Base-by-base conservation (phyloP, 1,140 invertebrate species). In the Cepaea nemoralis region DNA sequence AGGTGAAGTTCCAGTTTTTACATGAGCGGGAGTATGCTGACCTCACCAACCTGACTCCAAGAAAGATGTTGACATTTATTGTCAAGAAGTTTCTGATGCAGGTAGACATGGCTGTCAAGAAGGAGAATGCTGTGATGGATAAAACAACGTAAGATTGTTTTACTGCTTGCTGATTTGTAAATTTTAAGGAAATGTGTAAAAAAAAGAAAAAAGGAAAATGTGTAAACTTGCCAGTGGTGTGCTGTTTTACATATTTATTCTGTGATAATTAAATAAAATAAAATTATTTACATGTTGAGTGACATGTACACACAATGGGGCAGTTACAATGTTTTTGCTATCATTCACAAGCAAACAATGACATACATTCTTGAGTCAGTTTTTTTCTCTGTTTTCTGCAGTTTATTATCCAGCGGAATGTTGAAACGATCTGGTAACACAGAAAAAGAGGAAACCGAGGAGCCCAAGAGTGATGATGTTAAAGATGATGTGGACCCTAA, bases 401-500 rank as follows among this genome's bases (percentile, higher is more conserved):
- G 71, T n/a, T 35, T 74, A 31, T 31, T 74, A 31, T 74, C 71
- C 0, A 74, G 39, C 27, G 71, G 71, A 39, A 48, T 40, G 33
- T 39, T 74, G 27, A 70, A 8, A 8, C 71, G 71, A 6, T 31
- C 40, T 1, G 27, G 24, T n/a, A 45, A 39, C 22, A 2, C 40
- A 33, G 42, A 33, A 16, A 35, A 39, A 31, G 42, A 74, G 3
- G 22, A 70, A 22, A 40, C 39, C 12, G 77, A 70, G n/a, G 55
- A 42, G 12, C 6, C 63, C 19, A 14, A 63, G 1, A n/a, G 40
- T 67, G 10, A 19, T 6, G 77, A 79, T 67, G 33, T 22, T 2
- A 42, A 69, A 22, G 69, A 50, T 14, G 91, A 90, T 91, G 86
- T 88, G 24, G 89, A 88, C 40, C 93, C 85, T n/a, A 83, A 89